Evolutionary conservation across 2,797 vertebrate species (phyloP).

Genomic region (Acanthurus leucopareius): DNA sequence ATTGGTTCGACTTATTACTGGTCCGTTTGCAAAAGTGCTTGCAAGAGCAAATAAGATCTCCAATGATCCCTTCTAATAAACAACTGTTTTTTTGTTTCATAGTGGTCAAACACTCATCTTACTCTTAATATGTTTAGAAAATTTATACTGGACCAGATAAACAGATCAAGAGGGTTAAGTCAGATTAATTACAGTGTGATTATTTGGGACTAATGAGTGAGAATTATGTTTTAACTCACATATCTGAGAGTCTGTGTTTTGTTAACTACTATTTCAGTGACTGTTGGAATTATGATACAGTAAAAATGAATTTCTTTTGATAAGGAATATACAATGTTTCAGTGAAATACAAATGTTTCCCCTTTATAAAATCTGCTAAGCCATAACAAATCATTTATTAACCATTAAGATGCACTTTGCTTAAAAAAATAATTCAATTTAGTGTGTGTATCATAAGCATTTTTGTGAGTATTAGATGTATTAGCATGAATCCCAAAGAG

Average conservation of each 20-base stretch:
- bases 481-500: background rate
- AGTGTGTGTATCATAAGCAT: background rate
- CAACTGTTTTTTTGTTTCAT: too few species aligned
- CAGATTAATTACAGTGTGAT: too few species aligned
- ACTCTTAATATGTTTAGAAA: too few species aligned
- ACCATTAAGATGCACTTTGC: conserved; percentile 5
- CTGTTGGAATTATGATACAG: too few species aligned
- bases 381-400: conserved; percentile 1
- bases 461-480: background rate
- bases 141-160: too few species aligned
- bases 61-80: too few species aligned
- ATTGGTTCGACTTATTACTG: background rate
- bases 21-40: background rate
- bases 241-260: too few species aligned
- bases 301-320: background rate
- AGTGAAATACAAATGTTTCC: background rate
- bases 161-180: too few species aligned
- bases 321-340: background rate
- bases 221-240: background rate
- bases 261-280: too few species aligned
- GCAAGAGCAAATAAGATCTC: too few species aligned
- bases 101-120: too few species aligned
- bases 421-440: background rate
- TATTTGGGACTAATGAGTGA: too few species aligned
- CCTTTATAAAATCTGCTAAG: background rate